Conservation (phyloP, 2,888 invertebrate species). For the Lacanobia oleracea region DNA sequence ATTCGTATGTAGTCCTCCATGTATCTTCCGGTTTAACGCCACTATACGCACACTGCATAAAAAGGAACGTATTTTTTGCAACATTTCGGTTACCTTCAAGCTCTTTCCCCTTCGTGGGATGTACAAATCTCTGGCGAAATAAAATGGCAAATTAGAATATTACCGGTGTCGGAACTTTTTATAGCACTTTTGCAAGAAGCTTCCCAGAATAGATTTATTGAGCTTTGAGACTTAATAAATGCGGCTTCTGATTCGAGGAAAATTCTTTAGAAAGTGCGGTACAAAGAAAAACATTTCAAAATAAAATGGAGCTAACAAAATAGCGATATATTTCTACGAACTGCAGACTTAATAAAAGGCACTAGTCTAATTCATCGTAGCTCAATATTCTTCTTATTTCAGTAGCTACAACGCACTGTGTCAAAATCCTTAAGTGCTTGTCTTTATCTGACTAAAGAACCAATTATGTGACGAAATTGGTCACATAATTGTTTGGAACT, state of each 20-base stretch:
- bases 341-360: background rate
- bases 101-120: background rate
- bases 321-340: background rate
- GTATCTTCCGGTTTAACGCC: slow-evolving; percentile 38
- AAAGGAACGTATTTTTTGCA: slow-evolving; percentile 17
- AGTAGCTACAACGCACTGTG: background rate
- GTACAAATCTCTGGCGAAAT: slow-evolving; percentile 14
- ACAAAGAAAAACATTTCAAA: slow-evolving; percentile 2
- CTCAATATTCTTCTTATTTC: slow-evolving; percentile 1
- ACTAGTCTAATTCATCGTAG: background rate
- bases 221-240: slow-evolving; percentile 12
- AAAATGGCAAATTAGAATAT: slow-evolving; percentile 28
- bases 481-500: slow-evolving; percentile 5
- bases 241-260: slow-evolving; percentile 9
- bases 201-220: slow-evolving; percentile 40
- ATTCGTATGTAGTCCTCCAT: slow-evolving; percentile 51
- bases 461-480: background rate
- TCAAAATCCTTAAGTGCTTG: background rate
- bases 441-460: background rate
- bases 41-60: slow-evolving; percentile 19
- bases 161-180: slow-evolving; percentile 18
- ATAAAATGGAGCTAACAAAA: background rate
- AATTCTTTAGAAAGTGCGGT: background rate
- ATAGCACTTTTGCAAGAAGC: slow-evolving; percentile 1
- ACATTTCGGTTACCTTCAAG: background rate